Conservation (phyloP, 2,888 invertebrate species). For the Caenorhabditis doughertyi region DNA sequence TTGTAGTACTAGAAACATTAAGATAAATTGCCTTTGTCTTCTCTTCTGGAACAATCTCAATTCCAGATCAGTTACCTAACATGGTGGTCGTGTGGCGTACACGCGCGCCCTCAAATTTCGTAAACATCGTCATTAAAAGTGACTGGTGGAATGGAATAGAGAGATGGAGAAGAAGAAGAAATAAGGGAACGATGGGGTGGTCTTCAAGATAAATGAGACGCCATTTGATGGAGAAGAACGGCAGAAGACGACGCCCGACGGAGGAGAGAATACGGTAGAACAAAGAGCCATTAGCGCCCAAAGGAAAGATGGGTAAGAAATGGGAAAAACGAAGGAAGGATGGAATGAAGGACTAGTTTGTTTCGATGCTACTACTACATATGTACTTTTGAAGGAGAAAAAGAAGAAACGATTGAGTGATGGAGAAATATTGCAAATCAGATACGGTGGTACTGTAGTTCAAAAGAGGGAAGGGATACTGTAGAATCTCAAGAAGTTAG, state of each 20-base stretch:
- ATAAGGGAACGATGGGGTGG: too few relatives aligned
- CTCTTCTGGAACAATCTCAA: conserved; percentile 31
- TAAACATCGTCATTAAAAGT: conserved; percentile 57
- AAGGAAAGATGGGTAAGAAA: neutral
- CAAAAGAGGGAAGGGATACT: neutral
- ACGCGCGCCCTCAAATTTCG: conserved; percentile 38
- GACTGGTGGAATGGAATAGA: conserved; percentile 10
- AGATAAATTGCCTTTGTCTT: conserved; percentile 40
- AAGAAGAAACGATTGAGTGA: neutral
- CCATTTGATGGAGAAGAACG: conserved; percentile 7
- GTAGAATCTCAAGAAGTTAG: too few relatives aligned
- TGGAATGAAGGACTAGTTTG: conserved; percentile 33
- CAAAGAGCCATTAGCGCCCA: conserved; percentile 58
- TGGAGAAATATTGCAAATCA: neutral
- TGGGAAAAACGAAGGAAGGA: neutral
- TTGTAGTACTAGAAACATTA: neutral
- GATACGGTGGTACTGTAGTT: too few relatives aligned
- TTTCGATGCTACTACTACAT: conserved; percentile 33
- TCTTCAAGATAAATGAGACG: conserved; percentile 57
- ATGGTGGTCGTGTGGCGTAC: conserved; percentile 52
- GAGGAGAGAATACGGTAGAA: conserved; percentile 46
- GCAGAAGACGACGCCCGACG: neutral
- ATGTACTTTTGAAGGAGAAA: conserved; percentile 27
- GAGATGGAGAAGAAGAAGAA: neutral
- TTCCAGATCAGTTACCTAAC: conserved; percentile 61